Evolutionary conservation across 2,113 vertebrate species (phyloP).

Genomic region (Meles meles): DNA sequence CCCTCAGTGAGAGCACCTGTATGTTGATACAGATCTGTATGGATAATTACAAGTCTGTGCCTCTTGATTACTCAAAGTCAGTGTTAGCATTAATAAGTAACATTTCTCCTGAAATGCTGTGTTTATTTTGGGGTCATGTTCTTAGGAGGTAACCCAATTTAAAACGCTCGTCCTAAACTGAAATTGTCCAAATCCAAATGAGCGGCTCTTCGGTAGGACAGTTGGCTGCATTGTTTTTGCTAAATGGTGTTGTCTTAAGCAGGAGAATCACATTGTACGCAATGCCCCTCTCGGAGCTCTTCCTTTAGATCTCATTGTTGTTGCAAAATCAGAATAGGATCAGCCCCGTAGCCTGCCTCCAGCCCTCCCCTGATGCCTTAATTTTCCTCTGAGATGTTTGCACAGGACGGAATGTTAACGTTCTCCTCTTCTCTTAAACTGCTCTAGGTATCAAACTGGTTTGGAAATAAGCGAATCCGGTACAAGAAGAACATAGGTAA

Average conservation of each 20-base stretch:
- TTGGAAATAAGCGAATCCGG: constrained; percentile 99
- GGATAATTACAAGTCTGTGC: background rate
- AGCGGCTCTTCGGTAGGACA: background rate
- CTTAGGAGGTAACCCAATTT: background rate
- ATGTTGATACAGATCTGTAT: background rate
- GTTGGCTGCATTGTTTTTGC: background rate
- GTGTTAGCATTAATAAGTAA: background rate
- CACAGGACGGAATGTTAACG: constrained; percentile 27
- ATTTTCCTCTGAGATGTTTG: background rate
- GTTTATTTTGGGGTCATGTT: background rate
- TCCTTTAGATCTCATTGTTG: background rate
- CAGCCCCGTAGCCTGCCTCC: background rate
- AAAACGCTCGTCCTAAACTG: background rate
- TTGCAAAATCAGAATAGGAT: accelerated
- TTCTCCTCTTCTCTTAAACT: constrained; percentile 67
- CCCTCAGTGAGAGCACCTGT: background rate
- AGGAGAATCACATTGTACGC: too few relatives aligned
- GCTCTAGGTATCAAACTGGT: constrained; percentile 99
- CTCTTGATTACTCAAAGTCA: background rate
- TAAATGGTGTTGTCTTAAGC: background rate
- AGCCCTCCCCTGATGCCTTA: background rate
- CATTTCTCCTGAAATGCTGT: background rate
- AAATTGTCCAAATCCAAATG: background rate
- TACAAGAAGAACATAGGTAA: constrained; percentile 99
- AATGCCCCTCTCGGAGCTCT: background rate